Conservation (phyloP, 53 echinoderm and acorn worm genomes). For the Zoroaster sp. region DNA sequence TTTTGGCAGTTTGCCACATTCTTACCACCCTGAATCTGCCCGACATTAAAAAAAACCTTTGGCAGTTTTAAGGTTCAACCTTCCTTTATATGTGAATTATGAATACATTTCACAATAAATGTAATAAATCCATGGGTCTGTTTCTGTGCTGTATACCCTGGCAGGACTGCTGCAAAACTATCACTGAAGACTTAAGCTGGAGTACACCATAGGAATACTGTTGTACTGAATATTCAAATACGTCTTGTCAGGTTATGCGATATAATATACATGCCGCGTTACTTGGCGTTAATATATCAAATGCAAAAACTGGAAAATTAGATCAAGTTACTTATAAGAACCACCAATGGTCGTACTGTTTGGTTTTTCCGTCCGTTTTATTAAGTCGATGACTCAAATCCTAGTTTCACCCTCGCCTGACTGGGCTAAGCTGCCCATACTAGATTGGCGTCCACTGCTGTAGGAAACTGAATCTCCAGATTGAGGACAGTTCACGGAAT, state of each 20-base stretch:
- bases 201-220: background rate
- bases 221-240: background rate
- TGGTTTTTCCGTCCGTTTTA: background rate
- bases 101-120: no score
- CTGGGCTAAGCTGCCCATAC: slow-evolving; percentile 25
- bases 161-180: no score
- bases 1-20: no score
- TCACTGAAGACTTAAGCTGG: slow-evolving; percentile 6
- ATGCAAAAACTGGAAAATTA: slow-evolving; percentile 25
- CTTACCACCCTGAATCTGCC: no score
- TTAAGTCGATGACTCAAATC: slow-evolving; percentile 2
- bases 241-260: slow-evolving; percentile 1
- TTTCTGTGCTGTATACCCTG: no score
- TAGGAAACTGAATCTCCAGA: slow-evolving; percentile 41
- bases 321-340: background rate
- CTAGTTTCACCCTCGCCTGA: slow-evolving; percentile 35
- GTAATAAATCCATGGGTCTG: no score
- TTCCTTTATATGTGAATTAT: no score
- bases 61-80: no score
- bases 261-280: background rate
- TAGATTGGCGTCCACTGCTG: slow-evolving; percentile 44
- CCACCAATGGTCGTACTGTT: background rate
- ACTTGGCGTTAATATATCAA: background rate
- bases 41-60: no score
- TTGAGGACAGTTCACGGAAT: slow-evolving; percentile 20